Conservation (phyloP, 2,888 invertebrate genomes). For the Sabellastarte sp. region DNA sequence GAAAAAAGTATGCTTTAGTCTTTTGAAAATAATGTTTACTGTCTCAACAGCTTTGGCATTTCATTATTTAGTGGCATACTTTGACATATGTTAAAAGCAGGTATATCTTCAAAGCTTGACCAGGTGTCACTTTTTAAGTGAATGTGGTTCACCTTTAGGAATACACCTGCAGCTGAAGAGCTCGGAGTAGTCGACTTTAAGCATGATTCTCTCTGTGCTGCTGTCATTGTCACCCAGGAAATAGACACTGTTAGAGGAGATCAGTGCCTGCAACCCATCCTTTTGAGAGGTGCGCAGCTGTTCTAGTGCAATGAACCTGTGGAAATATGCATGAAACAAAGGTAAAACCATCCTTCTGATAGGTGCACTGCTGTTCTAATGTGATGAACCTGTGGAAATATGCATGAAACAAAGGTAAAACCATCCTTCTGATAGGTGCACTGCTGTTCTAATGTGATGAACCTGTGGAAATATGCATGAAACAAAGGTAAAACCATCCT, state of each 20-base stretch:
- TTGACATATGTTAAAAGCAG: too few relatives aligned
- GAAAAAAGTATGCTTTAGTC: too few relatives aligned
- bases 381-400: constrained; percentile 79
- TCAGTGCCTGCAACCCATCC: constrained; percentile 76
- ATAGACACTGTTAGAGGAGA: constrained; percentile 74
- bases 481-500: too few relatives aligned
- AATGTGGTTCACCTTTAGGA: constrained; percentile 18
- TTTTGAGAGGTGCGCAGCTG: constrained; percentile 73
- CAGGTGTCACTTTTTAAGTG: too few relatives aligned
- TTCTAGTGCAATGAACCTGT: constrained; percentile 79
- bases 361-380: constrained; percentile 74
- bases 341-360: constrained; percentile 75
- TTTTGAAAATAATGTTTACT: too few relatives aligned
- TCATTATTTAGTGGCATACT: too few relatives aligned
- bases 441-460: too few relatives aligned
- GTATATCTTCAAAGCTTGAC: too few relatives aligned
- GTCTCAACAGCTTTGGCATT: too few relatives aligned
- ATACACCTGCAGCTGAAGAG: constrained; percentile 39
- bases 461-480: too few relatives aligned
- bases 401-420: too few relatives aligned
- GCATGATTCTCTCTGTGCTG: constrained; percentile 46
- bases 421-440: not conserved
- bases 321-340: constrained; percentile 20
- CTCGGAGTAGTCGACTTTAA: constrained; percentile 46
- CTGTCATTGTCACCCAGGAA: constrained; percentile 66